Evolutionary conservation across 2,888 invertebrate genomes (phyloP).

Genomic region (Sinopyrophorus schimmeli): DNA sequence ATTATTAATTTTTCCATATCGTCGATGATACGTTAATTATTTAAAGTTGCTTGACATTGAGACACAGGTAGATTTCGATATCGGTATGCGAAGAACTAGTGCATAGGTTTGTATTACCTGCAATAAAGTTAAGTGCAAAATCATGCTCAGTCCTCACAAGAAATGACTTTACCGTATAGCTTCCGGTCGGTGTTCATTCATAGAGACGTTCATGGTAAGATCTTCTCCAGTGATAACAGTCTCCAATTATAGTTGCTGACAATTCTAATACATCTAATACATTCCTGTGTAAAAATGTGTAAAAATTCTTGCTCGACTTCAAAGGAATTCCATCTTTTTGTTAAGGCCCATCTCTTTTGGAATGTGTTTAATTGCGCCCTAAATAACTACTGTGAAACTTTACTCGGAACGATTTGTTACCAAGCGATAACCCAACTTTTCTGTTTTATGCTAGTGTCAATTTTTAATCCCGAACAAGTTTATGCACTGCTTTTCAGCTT

Average conservation of each 20-base stretch:
- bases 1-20: slow-evolving; percentile 6
- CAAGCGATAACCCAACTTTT: slow-evolving; percentile 4
- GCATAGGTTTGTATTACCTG: slow-evolving; percentile 41
- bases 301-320: slow-evolving; percentile 31
- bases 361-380: slow-evolving; percentile 27
- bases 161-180: slow-evolving; percentile 43
- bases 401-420: slow-evolving; percentile 14
- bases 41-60: slow-evolving; percentile 1
- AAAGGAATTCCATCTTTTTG: slow-evolving; percentile 27
- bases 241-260: slow-evolving; percentile 31
- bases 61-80: slow-evolving; percentile 18
- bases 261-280: slow-evolving; percentile 31
- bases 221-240: slow-evolving; percentile 27
- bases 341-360: slow-evolving; percentile 13
- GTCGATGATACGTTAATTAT: slow-evolving; percentile 7
- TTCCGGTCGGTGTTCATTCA: slow-evolving; percentile 44
- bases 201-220: slow-evolving; percentile 33
- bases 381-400: slow-evolving; percentile 22
- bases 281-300: slow-evolving; percentile 32
- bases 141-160: slow-evolving; percentile 48
- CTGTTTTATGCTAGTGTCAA: slow-evolving; percentile 8
- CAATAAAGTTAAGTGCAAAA: slow-evolving; percentile 55
- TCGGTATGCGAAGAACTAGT: slow-evolving; percentile 29
- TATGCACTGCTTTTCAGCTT: slow-evolving; percentile 2
- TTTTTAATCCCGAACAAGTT: slow-evolving; percentile 11